Base-by-base conservation (phyloP, 2,888 invertebrate species). In the Drosophila colorata region DNA sequence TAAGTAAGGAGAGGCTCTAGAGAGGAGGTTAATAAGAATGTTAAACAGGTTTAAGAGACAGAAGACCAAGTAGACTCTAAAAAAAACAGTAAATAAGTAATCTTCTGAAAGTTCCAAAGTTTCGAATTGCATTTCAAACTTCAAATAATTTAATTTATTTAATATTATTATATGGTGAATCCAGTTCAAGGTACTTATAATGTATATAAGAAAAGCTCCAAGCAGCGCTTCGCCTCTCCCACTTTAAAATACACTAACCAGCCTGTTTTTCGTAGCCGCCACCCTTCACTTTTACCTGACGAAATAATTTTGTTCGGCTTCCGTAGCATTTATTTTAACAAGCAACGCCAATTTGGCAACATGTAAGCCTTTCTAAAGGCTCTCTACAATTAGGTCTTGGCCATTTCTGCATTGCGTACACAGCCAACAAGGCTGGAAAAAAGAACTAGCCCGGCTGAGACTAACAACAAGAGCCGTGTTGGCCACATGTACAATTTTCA, bases 401-500 rank as follows among this genome's bases (percentile, higher is more conserved):
- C 51, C 35, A 51, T 58, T 73, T 58, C 20, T 28, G 38, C 56
- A 49, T 69, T 75, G 75, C 74, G 75, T 78, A 78, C 25, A 58
- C 44, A 53, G 61, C 55, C 33, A 58, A 58, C 44, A 58, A 33
- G 58, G 31, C 41, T 49, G 14, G 31, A 28, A 9, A 41, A 25
- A 41, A 57, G 55, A 68, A 31, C 53, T 72, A 38, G n/a, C 18
- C 38, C 37, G 55, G 56, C 59, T 43, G 40, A 49, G 44, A 47
- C 48, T 51, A 47, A 37, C 52, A 38, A 20, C 7, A 46, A 16
- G 23, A 28, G 41, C 43, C 53, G 43, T 60, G 43, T 41, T 58
- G 63, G 69, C 74, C 74, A 81, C 75, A 71, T 85, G 63, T 67
- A 85, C 80, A 87, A 88, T 80, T 87, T 88, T 78, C 68, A 83